Percentiles rank a stretch among this genome's conserved stretches.
These are phyloP conservation scores for Plutomurus gul DNA, from an alignment of 1,140 invertebrate genomes.

Conservation along the genomic window DNA sequence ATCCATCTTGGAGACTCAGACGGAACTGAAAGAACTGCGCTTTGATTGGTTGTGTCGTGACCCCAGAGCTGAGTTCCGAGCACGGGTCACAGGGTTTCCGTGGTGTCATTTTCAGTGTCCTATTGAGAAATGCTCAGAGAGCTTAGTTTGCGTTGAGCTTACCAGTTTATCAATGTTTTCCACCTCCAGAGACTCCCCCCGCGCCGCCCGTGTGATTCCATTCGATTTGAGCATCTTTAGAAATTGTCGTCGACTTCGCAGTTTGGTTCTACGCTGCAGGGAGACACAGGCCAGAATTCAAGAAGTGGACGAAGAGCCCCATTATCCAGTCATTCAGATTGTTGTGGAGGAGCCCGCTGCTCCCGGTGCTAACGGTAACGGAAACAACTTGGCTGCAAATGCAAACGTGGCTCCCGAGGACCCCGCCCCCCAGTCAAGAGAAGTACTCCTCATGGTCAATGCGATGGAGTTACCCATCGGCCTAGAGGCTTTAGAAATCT, in stretches of 20 bases:
- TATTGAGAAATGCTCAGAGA: conserved; percentile 27
- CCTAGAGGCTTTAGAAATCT: conserved; percentile 37
- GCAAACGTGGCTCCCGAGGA: neutral
- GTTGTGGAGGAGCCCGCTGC: neutral
- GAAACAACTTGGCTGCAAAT: conserved; percentile 14
- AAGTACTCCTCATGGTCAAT: conserved; percentile 41
- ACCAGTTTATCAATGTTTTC: conserved; percentile 40
- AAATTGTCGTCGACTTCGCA: conserved; percentile 26
- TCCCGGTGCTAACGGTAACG: neutral
- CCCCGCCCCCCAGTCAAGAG: neutral
- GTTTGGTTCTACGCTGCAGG: conserved; percentile 31
- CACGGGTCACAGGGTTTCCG: conserved; percentile 42
- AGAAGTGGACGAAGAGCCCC: conserved; percentile 15
- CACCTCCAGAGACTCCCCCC: neutral
- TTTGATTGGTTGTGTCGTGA: conserved; percentile 48
- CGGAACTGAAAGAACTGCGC: conserved; percentile 36
- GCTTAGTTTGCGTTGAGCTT: conserved; percentile 40
- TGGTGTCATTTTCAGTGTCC: conserved; percentile 45
- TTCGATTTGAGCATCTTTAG: conserved; percentile 41
- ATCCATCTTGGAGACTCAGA: conserved; percentile 40
- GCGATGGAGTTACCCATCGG: conserved; percentile 37
- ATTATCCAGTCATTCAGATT: neutral
- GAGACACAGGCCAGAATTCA: conserved; percentile 13
- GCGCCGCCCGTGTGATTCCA: conserved; percentile 23
- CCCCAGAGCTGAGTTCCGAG: conserved; percentile 18